Evolutionary conservation across 2,888 invertebrate species (phyloP), one percentile per base, ranked within the genome.

Genomic region (Drosophila kanekoi): DNA sequence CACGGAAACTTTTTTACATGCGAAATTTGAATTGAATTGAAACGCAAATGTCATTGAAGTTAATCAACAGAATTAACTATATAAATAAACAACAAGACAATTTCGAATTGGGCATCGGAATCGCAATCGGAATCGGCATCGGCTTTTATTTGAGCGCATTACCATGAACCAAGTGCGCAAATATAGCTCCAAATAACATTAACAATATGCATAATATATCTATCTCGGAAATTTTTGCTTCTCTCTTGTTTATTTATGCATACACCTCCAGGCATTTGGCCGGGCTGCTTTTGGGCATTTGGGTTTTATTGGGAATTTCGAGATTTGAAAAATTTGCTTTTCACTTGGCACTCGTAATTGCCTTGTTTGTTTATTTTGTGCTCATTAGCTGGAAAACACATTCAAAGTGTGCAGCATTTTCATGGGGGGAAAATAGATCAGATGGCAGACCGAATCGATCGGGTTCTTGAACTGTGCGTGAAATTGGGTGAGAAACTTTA

Each of bases 1-100:
- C 38, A 28, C 20, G 86, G 76, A 86, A 86, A 78, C 63, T 80
- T 86, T 81, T 86, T 75, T 80, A 72, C 75, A 72, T 62, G 64
- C 38, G 48, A 64, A 67, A 52, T 72, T 28, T 28, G 28, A 28
- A 28, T 20, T 67, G 28, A 41, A 51, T 45, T 64, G 16, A 71
- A 66, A 47, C 41, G 43, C 62, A 61, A 56, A 71, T 79, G 72
- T 85, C 85, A 84, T 72, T 61, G 72, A 47, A 65, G 32, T 64
- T 79, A 84, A 87, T 77, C 68, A 57, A 72, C 64, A 45, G 54
- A 79, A 87, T 87, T 75, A 75, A 69, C 69, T 69, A 53, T 60
- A 67, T 69, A 81, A 83, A 87, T 77, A 83, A 81, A 74, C 53
- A 81, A 71, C 62, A 70, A 67, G 58, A 67, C 37, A 41, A 43